Percentiles rank a stretch among this genome's conserved stretches.
phyloP scores from a whole-genome alignment of 2,113 vertebrate species.

The Plecotus auritus region DNA sequence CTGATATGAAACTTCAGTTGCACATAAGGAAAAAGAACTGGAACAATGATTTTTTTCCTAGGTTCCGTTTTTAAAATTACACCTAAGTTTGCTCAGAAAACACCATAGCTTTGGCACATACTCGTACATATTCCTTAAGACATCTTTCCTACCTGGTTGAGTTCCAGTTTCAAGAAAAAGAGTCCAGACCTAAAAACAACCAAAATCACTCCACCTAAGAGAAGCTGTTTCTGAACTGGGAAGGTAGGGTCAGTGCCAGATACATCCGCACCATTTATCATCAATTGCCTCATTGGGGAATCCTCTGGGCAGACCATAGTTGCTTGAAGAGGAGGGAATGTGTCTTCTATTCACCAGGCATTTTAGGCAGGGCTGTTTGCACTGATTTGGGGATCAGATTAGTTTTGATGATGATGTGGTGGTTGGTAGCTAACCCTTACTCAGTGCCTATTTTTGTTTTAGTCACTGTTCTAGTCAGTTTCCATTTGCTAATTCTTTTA shows the following conservation, averaged over 20 bases:
- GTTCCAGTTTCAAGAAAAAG: slow-evolving; percentile 13
- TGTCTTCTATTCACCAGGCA: not conserved
- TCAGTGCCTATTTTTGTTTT: not conserved
- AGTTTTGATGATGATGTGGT: not conserved
- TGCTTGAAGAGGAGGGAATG: accelerated
- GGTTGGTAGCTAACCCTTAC: not conserved
- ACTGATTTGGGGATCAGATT: not conserved
- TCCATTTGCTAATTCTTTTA: not conserved
- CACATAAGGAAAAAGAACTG: not conserved
- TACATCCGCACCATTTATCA: not conserved
- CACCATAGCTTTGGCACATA: not conserved
- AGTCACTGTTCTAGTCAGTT: not conserved
- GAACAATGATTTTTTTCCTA: not conserved
- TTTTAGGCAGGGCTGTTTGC: not conserved
- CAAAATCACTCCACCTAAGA: not conserved
- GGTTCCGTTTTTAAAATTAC: not conserved
- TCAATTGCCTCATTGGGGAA: not conserved
- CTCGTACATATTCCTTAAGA: not conserved
- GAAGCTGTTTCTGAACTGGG: not conserved
- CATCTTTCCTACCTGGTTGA: slow-evolving; percentile 20
- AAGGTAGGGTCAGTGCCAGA: not conserved
- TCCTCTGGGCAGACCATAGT: not conserved
- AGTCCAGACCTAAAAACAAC: slow-evolving; percentile 31
- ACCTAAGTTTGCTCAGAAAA: not conserved
- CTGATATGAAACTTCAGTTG: not conserved